phyloP scores from a whole-genome alignment of 2,888 invertebrate genomes.

The Diarsia rubi region DNA sequence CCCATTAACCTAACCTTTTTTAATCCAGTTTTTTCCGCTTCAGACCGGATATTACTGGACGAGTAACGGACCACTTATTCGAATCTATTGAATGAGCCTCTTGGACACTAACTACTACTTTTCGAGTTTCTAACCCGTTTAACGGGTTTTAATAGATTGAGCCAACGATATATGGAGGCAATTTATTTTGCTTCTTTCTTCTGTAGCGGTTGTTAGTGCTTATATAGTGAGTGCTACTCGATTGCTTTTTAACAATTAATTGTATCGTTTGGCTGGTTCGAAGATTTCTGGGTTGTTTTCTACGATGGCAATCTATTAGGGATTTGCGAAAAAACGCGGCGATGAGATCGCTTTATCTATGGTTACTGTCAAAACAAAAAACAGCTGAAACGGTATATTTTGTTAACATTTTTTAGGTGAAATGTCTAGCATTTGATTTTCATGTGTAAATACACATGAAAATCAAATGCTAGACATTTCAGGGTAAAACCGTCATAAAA shows the following conservation, averaged over 20 bases:
- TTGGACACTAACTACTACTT: conserved; percentile 84
- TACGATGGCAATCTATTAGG: conserved; percentile 15
- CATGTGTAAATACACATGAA: too few species aligned
- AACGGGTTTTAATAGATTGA: conserved; percentile 84
- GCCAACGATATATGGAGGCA: conserved; percentile 76
- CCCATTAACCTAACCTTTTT: conserved; percentile 86
- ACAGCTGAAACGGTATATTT: background rate
- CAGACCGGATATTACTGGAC: conserved; percentile 85
- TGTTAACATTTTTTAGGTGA: too few species aligned
- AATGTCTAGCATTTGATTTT: too few species aligned
- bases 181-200: conserved; percentile 73
- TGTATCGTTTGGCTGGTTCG: conserved; percentile 8
- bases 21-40: conserved; percentile 85
- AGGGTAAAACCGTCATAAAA: background rate
- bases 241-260: conserved; percentile 61
- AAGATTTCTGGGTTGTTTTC: conserved; percentile 32
- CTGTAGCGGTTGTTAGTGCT: conserved; percentile 49
- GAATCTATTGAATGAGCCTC: conserved; percentile 84
- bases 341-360: background rate
- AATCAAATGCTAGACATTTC: background rate
- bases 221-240: conserved; percentile 40
- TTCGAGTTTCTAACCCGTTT: conserved; percentile 83
- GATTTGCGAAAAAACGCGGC: background rate
- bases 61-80: conserved; percentile 85
- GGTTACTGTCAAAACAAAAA: background rate